Evolutionary conservation across 2,888 invertebrate species (phyloP).

Genomic region (Tanaodytes sp.): DNA sequence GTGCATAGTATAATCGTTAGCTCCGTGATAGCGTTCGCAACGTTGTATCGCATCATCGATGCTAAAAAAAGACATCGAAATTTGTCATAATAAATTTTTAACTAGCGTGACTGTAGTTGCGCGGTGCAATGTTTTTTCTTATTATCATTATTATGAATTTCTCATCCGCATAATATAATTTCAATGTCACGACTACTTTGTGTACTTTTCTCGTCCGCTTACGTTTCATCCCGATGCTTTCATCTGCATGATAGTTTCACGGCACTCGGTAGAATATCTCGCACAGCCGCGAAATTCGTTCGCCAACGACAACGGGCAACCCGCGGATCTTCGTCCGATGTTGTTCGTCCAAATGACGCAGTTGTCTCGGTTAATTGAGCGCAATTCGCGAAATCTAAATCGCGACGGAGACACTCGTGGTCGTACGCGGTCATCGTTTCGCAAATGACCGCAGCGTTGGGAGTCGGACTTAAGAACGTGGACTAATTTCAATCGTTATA

Average conservation of each 20-base stretch:
- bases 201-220: neutral
- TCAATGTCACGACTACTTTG: neutral
- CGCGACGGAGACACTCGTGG: neutral
- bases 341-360: constrained; percentile 27
- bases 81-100: constrained; percentile 38
- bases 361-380: constrained; percentile 25
- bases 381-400: constrained; percentile 30
- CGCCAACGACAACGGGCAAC: constrained; percentile 8
- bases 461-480: too few species aligned
- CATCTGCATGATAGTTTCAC: too few species aligned
- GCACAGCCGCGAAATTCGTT: too few species aligned
- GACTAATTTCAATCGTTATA: too few species aligned
- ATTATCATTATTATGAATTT: too few species aligned
- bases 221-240: neutral
- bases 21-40: too few species aligned
- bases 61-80: constrained; percentile 33
- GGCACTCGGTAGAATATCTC: too few species aligned
- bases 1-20: too few species aligned
- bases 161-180: constrained; percentile 25
- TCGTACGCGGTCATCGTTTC: too few species aligned
- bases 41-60: constrained; percentile 22
- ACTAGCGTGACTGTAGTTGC: constrained; percentile 25
- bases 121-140: too few species aligned
- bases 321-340: constrained; percentile 3
- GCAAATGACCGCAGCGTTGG: too few species aligned